Percentiles rank a stretch among this genome's conserved stretches.
These are phyloP conservation scores for Rhizomys pruinosus DNA, from an alignment of 2,113 vertebrate species.

Conservation along the genomic window DNA sequence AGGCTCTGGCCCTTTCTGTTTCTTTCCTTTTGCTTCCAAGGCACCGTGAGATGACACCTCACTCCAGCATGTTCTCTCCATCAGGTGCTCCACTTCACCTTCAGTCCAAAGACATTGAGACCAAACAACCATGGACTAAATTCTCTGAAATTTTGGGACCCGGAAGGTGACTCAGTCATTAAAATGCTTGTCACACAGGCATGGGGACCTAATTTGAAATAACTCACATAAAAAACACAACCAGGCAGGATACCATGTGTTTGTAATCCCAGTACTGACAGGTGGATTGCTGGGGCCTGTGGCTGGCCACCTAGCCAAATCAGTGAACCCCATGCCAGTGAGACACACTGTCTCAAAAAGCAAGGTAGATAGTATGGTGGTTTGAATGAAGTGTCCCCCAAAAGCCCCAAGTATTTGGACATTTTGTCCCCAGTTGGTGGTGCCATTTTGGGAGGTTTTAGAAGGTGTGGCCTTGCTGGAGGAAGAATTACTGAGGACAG, in stretches of 20 bases:
- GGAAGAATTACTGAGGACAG: too few relatives aligned
- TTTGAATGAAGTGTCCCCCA: too few relatives aligned
- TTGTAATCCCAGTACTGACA: neutral
- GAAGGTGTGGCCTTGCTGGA: too few relatives aligned
- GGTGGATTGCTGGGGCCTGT: neutral
- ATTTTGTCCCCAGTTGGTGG: too few relatives aligned
- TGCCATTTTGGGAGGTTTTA: too few relatives aligned
- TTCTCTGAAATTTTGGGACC: neutral
- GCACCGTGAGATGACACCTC: neutral
- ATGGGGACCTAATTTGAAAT: neutral
- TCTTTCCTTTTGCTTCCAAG: neutral
- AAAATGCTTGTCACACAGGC: too few relatives aligned
- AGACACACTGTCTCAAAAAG: neutral
- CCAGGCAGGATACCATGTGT: neutral
- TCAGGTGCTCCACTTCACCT: too few relatives aligned
- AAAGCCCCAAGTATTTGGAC: too few relatives aligned
- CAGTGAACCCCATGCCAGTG: neutral
- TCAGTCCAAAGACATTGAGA: neutral
- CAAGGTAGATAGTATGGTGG: neutral
- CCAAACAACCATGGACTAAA: neutral
- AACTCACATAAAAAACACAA: too few relatives aligned
- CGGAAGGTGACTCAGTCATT: too few relatives aligned
- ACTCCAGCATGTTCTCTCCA: neutral
- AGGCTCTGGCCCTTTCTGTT: neutral
- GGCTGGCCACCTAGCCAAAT: neutral